Base-by-base conservation (phyloP, 2,888 invertebrate genomes). In the Nebria brevicollis region DNA sequence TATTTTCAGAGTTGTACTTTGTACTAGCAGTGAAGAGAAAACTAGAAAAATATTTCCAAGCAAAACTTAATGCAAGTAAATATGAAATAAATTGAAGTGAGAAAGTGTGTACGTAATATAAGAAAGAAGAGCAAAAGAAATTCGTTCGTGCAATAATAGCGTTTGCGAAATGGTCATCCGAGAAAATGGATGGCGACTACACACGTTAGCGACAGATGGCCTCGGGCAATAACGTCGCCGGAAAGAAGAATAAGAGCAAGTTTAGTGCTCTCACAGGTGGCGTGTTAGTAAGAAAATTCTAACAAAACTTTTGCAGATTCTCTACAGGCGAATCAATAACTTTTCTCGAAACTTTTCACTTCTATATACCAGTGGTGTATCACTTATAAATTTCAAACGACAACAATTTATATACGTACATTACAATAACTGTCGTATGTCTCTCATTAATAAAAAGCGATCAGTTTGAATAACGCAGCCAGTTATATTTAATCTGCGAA, bases 181-280 rank as follows among this genome's bases (percentile, higher is more conserved):
- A n/a, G 66, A 72, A 66, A 72, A 73, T 80, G 75, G 80, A 75
- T 70, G 72, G n/a, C 64, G 68, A 64, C 25, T 72, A 78, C 78
- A 73, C 78, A 78, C 78, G 78, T 78, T 78, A 78, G 73, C 80
- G 80, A 80, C 80, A 80, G 80, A 80, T 80, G 80, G 80, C 80
- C 75, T 11, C 43, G 15, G 15, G 80, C 80, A 80, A 80, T 80
- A 80, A 75, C 75, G 75, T 20, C 75, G 25, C 54, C 68, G 43
- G 72, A 73, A 73, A 73, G 73, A 75, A 75, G 75, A 79, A 78
- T 78, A 78, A 78, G 68, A 79, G 74, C 54, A 80, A 80, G 75
- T 80, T 80, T 80, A 80, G 72, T 80, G 80, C 77, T 72, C 77
- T 81, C 81, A 73, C 81, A 81, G 81, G 81, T 81, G 81, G 73